A percentile compares a stretch with the other conserved stretches of the same genome.
Conservation (phyloP, 2,888 invertebrate species). For the Tetragonisca angustula region DNA sequence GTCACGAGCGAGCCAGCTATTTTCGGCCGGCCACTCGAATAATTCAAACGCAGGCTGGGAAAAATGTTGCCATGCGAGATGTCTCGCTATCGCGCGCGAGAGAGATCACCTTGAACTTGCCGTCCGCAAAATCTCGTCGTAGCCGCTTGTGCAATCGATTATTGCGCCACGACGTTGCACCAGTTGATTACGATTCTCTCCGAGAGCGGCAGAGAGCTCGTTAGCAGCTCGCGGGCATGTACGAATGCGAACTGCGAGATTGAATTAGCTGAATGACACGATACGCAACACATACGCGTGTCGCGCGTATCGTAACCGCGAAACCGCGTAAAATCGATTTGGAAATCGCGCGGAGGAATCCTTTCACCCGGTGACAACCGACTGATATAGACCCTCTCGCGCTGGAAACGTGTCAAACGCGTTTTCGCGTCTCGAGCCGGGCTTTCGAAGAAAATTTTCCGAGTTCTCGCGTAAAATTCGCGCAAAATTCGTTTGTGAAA, state of each 20-base stretch:
- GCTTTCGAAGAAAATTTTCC: neutral
- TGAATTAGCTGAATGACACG: slow-evolving; percentile 12
- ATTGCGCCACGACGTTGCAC: slow-evolving; percentile 10
- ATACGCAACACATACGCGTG: neutral
- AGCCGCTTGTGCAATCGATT: neutral
- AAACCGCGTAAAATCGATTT: slow-evolving; percentile 20
- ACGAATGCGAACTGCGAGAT: slow-evolving; percentile 24
- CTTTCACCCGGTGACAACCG: slow-evolving; percentile 18
- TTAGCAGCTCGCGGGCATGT: slow-evolving; percentile 25
- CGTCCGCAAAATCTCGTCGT: neutral
- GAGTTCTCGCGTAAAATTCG: neutral
- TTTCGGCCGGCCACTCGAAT: slow-evolving; percentile 36
- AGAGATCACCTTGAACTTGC: slow-evolving; percentile 19
- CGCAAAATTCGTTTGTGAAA: too few species aligned
- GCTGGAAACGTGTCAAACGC: slow-evolving; percentile 29
- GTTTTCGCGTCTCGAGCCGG: slow-evolving; percentile 15
- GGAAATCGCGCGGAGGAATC: slow-evolving; percentile 17
- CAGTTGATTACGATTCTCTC: slow-evolving; percentile 38
- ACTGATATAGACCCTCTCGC: neutral
- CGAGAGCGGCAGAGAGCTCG: slow-evolving; percentile 19
- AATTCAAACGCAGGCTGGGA: slow-evolving; percentile 17
- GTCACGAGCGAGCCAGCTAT: slow-evolving; percentile 38
- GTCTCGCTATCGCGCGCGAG: neutral
- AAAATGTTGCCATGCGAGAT: neutral
- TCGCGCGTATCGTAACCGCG: too few species aligned